Conservation (phyloP, 2,888 invertebrate genomes). For the Aporophyla lueneburgensis region DNA sequence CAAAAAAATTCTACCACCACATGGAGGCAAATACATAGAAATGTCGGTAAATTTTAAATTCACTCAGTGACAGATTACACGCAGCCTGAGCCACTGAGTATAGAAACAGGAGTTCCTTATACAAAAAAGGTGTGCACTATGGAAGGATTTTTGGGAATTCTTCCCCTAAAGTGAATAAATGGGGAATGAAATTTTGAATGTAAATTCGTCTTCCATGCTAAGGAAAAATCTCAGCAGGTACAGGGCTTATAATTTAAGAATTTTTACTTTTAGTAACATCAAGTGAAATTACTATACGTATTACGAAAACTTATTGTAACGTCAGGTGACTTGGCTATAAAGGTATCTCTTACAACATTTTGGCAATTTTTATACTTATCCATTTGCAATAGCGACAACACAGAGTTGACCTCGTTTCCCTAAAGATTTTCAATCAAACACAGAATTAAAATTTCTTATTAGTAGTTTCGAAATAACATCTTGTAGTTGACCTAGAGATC, state of each 20-base stretch:
- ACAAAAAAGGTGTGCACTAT: too few relatives aligned
- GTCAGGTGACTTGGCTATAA: constrained; percentile 37
- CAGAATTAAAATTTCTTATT: constrained; percentile 57
- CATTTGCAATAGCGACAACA: constrained; percentile 47
- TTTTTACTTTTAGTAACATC: constrained; percentile 22
- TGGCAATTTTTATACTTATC: constrained; percentile 54
- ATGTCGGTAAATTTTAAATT: too few relatives aligned
- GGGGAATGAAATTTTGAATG: too few relatives aligned
- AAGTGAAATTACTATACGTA: constrained; percentile 11
- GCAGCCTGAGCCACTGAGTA: too few relatives aligned
- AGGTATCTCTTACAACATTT: constrained; percentile 58
- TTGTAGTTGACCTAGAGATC: constrained; percentile 33
- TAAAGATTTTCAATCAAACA: constrained; percentile 42
- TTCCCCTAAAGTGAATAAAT: too few relatives aligned
- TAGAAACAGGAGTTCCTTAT: too few relatives aligned
- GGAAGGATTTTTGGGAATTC: too few relatives aligned
- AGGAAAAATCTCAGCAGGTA: too few relatives aligned
- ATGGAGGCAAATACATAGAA: too few relatives aligned
- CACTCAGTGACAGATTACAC: too few relatives aligned
- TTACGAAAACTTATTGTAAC: constrained; percentile 61
- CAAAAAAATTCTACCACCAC: too few relatives aligned
- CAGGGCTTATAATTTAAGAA: background rate
- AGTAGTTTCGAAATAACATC: constrained; percentile 32
- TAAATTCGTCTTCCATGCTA: too few relatives aligned
- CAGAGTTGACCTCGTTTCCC: constrained; percentile 60